Percentiles rank a stretch among this genome's conserved stretches.
These are phyloP conservation scores for Columba janthina DNA, from an alignment of 2,113 vertebrate species.

Conservation along the genomic window DNA sequence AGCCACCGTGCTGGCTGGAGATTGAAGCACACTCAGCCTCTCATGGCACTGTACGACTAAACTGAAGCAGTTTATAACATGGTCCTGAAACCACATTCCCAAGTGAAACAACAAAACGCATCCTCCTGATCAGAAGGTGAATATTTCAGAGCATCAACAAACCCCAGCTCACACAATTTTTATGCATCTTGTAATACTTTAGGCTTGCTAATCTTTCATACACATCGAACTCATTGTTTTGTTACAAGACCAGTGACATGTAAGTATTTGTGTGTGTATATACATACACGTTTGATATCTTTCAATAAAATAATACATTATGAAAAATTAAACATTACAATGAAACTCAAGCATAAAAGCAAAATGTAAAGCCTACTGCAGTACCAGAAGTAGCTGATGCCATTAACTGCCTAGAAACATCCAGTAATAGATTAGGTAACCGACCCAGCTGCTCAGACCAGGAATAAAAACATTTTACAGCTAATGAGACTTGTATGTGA, in stretches of 20 bases:
- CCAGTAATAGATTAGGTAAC: background rate
- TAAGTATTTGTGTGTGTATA: background rate
- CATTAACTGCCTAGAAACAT: background rate
- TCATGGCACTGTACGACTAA: background rate
- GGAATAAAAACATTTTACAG: background rate
- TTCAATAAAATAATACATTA: background rate
- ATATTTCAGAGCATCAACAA: background rate
- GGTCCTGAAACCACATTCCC: background rate
- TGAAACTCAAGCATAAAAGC: background rate
- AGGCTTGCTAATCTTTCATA: background rate
- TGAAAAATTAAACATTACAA: background rate
- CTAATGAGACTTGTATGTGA: background rate
- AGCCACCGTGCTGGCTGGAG: background rate
- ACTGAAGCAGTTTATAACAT: background rate
- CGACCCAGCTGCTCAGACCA: background rate
- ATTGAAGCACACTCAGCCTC: background rate
- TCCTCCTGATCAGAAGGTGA: background rate
- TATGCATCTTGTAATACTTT: background rate
- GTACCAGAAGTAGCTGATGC: background rate
- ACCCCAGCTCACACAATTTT: background rate
- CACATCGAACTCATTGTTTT: background rate
- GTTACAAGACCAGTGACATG: background rate
- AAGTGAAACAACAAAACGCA: background rate
- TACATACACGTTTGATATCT: background rate
- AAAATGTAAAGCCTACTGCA: background rate